Conservation (phyloP, 1,140 invertebrate genomes). For the Formica selysi region DNA sequence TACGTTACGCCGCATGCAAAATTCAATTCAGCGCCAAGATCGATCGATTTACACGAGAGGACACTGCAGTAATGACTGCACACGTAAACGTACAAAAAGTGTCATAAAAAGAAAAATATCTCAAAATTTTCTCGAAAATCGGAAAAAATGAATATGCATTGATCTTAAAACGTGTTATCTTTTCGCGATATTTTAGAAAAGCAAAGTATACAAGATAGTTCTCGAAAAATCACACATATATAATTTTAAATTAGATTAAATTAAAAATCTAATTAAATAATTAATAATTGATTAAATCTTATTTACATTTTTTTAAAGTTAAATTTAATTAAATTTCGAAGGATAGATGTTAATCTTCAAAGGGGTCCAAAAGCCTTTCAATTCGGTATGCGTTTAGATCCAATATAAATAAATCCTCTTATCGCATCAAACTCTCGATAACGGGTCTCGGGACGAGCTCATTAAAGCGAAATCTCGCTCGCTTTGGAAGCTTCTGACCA, state of each 20-base stretch:
- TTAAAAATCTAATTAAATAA: too few relatives aligned
- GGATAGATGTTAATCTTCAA: not conserved
- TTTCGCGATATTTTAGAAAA: not conserved
- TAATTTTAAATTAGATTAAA: too few relatives aligned
- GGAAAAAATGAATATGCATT: not conserved
- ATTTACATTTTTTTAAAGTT: not conserved
- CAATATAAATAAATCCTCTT: constrained; percentile 51
- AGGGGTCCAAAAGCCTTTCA: not conserved
- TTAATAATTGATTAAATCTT: too few relatives aligned
- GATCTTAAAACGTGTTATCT: not conserved
- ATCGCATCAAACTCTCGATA: constrained; percentile 12
- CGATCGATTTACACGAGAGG: constrained; percentile 39
- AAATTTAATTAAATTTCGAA: not conserved
- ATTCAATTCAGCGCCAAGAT: constrained; percentile 47
- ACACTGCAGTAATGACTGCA: constrained; percentile 29
- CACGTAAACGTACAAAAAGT: not conserved
- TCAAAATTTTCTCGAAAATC: not conserved
- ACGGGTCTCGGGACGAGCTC: not conserved
- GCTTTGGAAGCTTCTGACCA: constrained; percentile 29
- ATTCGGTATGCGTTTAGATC: not conserved
- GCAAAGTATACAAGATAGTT: not conserved
- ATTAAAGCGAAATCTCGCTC: constrained; percentile 21
- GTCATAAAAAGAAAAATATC: not conserved
- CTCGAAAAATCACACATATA: not conserved
- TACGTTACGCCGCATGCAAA: constrained; percentile 38